These are phyloP conservation scores for Plusia festucae DNA, from an alignment of 2,888 invertebrate species.

Conservation along the genomic window DNA sequence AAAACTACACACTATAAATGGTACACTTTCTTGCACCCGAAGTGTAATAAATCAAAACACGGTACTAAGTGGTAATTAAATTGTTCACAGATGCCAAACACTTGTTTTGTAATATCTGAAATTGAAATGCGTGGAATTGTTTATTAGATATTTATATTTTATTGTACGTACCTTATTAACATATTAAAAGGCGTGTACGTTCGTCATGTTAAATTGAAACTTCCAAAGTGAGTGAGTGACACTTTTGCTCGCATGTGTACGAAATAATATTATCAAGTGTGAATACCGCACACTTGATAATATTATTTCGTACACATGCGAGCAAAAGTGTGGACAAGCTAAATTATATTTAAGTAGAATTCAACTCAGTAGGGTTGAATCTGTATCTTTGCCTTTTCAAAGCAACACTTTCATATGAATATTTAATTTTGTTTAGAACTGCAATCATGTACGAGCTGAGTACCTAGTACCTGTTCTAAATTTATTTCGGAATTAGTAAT, in stretches of 20 bases:
- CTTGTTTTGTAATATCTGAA: not conserved
- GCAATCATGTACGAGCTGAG: too few relatives aligned
- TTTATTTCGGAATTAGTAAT: too few relatives aligned
- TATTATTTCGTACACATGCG: not conserved
- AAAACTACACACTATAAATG: too few relatives aligned
- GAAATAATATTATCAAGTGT: not conserved
- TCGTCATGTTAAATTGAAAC: not conserved
- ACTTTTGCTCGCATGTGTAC: not conserved
- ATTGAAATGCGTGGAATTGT: not conserved
- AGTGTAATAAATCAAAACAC: not conserved
- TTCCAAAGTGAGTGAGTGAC: not conserved
- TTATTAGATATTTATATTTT: not conserved
- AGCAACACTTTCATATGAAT: too few relatives aligned
- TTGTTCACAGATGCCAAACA: not conserved
- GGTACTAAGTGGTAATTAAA: not conserved
- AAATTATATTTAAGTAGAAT: too few relatives aligned
- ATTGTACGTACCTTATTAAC: not conserved
- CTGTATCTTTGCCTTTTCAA: too few relatives aligned
- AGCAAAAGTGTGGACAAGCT: not conserved
- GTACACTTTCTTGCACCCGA: not conserved
- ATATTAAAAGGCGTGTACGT: not conserved
- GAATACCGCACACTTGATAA: not conserved
- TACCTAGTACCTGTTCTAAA: too few relatives aligned
- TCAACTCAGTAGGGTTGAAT: too few relatives aligned
- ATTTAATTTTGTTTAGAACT: too few relatives aligned